Conservation (phyloP, 2,888 invertebrate species). For the Noctua janthe region DNA sequence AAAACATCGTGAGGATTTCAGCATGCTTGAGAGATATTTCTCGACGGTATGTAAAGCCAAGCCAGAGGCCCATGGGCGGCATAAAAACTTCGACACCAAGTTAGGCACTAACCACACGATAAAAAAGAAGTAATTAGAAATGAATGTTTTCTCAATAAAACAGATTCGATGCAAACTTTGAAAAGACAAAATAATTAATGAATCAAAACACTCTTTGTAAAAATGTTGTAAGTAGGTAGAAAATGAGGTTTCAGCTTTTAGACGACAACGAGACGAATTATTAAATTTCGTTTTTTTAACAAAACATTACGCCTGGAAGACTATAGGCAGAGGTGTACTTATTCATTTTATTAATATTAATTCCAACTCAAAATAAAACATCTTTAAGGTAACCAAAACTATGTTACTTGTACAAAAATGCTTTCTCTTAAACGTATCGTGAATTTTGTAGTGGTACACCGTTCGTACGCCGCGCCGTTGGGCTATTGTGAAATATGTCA, state of each 20-base stretch:
- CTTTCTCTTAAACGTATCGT: constrained; percentile 71
- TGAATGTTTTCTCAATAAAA: neutral
- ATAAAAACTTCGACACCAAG: too few species aligned
- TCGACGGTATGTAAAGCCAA: too few species aligned
- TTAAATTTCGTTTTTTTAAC: too few species aligned
- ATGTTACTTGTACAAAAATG: constrained; percentile 44
- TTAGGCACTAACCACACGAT: too few species aligned
- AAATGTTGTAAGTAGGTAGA: neutral
- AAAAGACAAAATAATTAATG: neutral
- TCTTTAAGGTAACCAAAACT: neutral
- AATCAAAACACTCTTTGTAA: neutral
- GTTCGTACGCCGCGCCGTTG: constrained; percentile 70
- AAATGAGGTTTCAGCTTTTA: neutral
- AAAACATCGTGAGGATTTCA: too few species aligned
- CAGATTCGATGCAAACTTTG: neutral
- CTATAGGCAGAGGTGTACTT: neutral
- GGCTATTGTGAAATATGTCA: constrained; percentile 85
- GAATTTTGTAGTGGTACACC: constrained; percentile 77
- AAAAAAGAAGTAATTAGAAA: neutral
- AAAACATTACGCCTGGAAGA: neutral
- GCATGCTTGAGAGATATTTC: too few species aligned
- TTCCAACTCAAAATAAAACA: neutral
- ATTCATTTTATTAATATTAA: neutral
- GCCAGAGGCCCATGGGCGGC: too few species aligned
- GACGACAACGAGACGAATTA: too few species aligned